These are phyloP conservation scores for Nomia melanderi DNA, from an alignment of 1,140 invertebrate genomes.

Conservation along the genomic window DNA sequence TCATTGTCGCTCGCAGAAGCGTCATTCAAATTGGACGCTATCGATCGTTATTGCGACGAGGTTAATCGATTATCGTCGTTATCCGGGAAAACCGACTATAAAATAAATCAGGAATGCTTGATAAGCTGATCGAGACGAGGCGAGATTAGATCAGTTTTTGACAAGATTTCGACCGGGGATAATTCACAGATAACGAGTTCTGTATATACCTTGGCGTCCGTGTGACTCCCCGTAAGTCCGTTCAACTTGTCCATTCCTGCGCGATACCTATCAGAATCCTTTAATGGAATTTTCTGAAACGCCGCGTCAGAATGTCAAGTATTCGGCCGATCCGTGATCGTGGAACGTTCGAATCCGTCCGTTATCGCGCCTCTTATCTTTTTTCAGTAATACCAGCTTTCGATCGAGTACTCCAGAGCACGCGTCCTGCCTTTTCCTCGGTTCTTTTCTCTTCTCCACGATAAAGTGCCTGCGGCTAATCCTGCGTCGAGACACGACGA, in stretches of 20 bases:
- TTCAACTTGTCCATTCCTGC: background rate
- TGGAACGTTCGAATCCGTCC: background rate
- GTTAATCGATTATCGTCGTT: background rate
- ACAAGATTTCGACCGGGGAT: background rate
- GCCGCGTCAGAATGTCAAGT: background rate
- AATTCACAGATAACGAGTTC: constrained; percentile 2
- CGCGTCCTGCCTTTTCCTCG: background rate
- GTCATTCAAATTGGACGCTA: too few species aligned
- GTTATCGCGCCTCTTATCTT: constrained; percentile 10
- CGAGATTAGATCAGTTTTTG: background rate
- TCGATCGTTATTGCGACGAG: too few species aligned
- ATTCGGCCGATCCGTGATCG: background rate
- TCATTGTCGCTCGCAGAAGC: too few species aligned
- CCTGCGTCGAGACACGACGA: background rate
- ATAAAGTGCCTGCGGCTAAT: background rate
- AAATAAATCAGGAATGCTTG: background rate
- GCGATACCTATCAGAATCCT: background rate
- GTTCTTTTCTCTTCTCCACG: background rate
- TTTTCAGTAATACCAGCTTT: background rate
- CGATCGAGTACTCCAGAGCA: background rate
- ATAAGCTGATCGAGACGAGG: background rate
- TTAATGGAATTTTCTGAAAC: background rate
- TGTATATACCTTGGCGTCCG: constrained; percentile 24
- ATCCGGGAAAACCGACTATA: background rate
- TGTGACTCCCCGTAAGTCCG: background rate